Conservation (phyloP, 2,888 invertebrate genomes). For the Phragmatobia fuliginosa region DNA sequence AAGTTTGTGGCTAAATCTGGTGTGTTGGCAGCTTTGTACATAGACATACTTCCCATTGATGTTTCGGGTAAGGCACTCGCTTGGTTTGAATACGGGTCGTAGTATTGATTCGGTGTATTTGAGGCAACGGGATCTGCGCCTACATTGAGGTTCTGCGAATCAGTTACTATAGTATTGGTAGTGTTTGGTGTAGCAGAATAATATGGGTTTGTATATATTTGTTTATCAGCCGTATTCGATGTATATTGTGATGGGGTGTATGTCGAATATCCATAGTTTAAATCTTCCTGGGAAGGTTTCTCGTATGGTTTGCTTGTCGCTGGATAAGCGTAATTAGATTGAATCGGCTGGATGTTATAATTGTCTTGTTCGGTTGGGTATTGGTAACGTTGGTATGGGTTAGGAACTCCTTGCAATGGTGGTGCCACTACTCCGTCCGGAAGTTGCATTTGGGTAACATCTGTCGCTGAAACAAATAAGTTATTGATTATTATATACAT, state of each 20-base stretch:
- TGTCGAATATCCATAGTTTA: conserved; percentile 67
- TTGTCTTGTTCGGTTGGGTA: conserved; percentile 65
- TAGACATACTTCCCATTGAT: conserved; percentile 46
- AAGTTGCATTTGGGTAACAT: conserved; percentile 70
- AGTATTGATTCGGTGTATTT: conserved; percentile 33
- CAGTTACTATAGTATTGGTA: conserved; percentile 62
- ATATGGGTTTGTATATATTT: conserved; percentile 72
- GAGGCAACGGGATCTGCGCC: conserved; percentile 33
- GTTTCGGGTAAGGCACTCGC: conserved; percentile 59
- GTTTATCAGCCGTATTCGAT: conserved; percentile 64
- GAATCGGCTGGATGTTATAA: conserved; percentile 61
- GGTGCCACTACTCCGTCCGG: conserved; percentile 76
- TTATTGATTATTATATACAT: conserved; percentile 6
- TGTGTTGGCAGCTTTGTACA: conserved; percentile 54
- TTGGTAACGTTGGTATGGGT: conserved; percentile 69
- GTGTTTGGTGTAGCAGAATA: conserved; percentile 70
- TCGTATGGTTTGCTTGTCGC: conserved; percentile 63
- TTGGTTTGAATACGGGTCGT: conserved; percentile 47
- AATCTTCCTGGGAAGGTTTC: conserved; percentile 61
- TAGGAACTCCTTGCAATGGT: conserved; percentile 59
- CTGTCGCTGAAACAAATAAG: conserved; percentile 71
- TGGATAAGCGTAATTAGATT: conserved; percentile 65
- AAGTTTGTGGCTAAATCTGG: conserved; percentile 70
- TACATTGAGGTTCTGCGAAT: conserved; percentile 60
- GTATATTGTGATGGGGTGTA: conserved; percentile 76